Base-by-base conservation (phyloP, 2,113 vertebrate species). In the Alectura lathami region DNA sequence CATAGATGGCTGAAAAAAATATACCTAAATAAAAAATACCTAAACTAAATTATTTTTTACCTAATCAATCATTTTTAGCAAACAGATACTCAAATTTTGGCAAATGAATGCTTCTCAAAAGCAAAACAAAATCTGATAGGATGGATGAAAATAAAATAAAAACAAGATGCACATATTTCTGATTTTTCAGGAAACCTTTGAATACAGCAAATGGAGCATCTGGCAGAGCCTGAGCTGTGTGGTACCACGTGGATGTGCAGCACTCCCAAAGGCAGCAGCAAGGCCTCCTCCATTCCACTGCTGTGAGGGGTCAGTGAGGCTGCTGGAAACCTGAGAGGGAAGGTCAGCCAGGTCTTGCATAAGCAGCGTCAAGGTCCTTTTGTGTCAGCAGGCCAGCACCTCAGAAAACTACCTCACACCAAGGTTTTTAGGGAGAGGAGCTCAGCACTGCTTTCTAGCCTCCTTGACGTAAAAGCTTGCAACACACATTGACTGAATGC, bases 381-480 rank as follows among this genome's bases (percentile, higher is more conserved):
- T 72, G 14, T 77, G 73, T 70, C 83, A 86, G 70, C 51, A 83
- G 47, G 47, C 79, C 87, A 85, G 68, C 60, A 68, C 50, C 42
- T 91, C 81, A 27, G 64, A 91, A 94, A 75, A 86, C 57, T 24
- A 91, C 26, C 22, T 79, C 60, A 53, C 26, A 47, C 47, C 72
- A 79, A 80, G 32, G 45, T 45, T 96, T 94, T 75, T 1, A 4
- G 72, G 45, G 47, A 87, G 32, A 84, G 66, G 54, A 38, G 53
- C 40, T 56, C 68, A 86, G 42, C 60, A 73, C 45, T 29, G 77
- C 42, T 85, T 78, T 87, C 63, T 67, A 43, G n/a, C 80, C 91
- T 69, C 69, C 40, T 86, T 97, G 96, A 97, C 86, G 88, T 79
- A 88, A 96, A 80, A 13, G 22, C 91, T 96, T 94, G 93, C 96